Evolutionary conservation across 2,113 vertebrate genomes (phyloP), one percentile per base, ranked within the genome.

Genomic region (Vidua chalybeata): DNA sequence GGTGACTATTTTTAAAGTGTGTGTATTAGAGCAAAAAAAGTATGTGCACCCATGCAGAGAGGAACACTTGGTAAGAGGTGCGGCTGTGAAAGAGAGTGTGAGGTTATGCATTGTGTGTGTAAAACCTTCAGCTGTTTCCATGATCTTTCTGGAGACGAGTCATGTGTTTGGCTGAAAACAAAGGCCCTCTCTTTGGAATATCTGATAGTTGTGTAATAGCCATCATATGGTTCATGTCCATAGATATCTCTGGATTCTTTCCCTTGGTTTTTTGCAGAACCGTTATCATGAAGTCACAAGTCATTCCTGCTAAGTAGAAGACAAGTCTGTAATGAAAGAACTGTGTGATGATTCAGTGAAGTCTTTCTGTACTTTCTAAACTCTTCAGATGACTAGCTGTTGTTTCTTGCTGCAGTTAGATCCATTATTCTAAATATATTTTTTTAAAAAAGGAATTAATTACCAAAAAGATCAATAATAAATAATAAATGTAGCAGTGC

Each of bases 151-250:
- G 75, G 16, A 80, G 46, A 19, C 0, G 0, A n/a, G 39, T 82
- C 78, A 80, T 28, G 30, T 72, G 82, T 77, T 85, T 39, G 55
- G 15, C 51, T 90, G 39, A 59, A 91, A 79, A 95, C 84, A 97
- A 63, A 68, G 46, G n/a, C 20, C 26, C 23, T 89, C 74, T 94
- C 77, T 94, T 78, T 51, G 37, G 54, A 79, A 14, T 55, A 74
- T 54, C n/a, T 74, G 58, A 2, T 43, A 20, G 19, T 22, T 90
- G 39, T 77, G 35, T 58, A 48, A 61, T 21, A 43, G 37, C n/a
- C 15, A 21, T 89, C 78, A 28, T 87, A 69, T 15, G 46, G 49
- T 58, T 54, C 48, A 1, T 21, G 27, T 49, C 68, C 52, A 14
- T 26, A 20, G 35, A 30, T 52, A 22, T 5, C 18, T 72, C 54